Evolutionary conservation across 1,140 invertebrate genomes (phyloP), one percentile per base, ranked within the genome.

Genomic region (Sitophilus oryzae): DNA sequence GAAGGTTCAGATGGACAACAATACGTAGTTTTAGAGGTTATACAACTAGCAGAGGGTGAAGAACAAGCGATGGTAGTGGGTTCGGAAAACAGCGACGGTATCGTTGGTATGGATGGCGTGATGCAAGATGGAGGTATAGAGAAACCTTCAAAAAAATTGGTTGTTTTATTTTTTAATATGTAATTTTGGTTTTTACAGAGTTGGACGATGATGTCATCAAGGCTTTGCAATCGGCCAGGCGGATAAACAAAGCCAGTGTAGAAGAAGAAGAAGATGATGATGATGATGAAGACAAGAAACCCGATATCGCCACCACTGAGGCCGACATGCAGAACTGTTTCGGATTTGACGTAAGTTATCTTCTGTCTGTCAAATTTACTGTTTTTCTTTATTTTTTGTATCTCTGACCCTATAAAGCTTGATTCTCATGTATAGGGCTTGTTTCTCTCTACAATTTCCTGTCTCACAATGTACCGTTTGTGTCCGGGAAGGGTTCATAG

Each of bases 1-100:
- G 81, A 85, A 68, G 82, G 86, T 62, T 77, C 81, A 59, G 86
- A 90, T 71, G 88, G 86, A 1, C 84, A 90, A 53, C 87, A 91
- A 63, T 92, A 91, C 61, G 89, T 92, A 4, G 89, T 92, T 9
- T 71, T 92, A 2, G 86, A 92, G 75, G 88, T 92, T 9, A 89
- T 91, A 47, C 86, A 91, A 61, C 71, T 89, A 10, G 81, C 82
- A 36, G 88, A 88, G 56, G 82, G 82, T 56, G 81, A 81, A 59
- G 74, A 71, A 21, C 61, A 64, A 44, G 45, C 61, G 18, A 64
- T 70, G 62, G 66, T 70, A 41, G 60, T 64, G 52, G 56, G 63
- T 6, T 64, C 68, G 23, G 66, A 67, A 14, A 61, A 58, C 25
- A 52, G 37, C 6, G 70, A 70, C 11, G 21, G 42, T 20, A 51